Percentiles rank a stretch among this genome's conserved stretches.
phyloP scores from a whole-genome alignment of 2,888 invertebrate species.

The Ormyrus nitidulus region DNA sequence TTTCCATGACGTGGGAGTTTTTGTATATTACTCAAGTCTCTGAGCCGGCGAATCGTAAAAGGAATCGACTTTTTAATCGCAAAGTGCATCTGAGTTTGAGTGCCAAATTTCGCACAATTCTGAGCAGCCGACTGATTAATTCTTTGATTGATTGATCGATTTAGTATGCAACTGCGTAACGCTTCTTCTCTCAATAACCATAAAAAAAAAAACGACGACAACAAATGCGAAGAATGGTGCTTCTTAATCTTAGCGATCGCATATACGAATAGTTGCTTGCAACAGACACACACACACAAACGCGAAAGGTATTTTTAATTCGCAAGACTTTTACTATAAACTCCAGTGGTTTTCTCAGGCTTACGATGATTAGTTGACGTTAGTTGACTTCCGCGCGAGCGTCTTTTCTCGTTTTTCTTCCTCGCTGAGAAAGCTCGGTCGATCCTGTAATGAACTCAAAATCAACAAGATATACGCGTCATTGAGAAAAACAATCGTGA shows the following conservation, averaged over 20 bases:
- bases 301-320: constrained; percentile 18
- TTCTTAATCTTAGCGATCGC: constrained; percentile 22
- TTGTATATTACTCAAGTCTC: constrained; percentile 31
- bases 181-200: constrained; percentile 27
- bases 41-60: constrained; percentile 2
- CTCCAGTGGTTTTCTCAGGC: constrained; percentile 26
- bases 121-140: constrained; percentile 33
- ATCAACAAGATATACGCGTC: constrained; percentile 31
- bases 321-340: constrained; percentile 20
- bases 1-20: constrained; percentile 49
- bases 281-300: neutral
- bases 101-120: constrained; percentile 39
- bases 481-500: constrained; percentile 48
- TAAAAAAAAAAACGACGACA: neutral
- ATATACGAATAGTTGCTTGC: constrained; percentile 5
- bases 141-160: constrained; percentile 25
- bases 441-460: constrained; percentile 24
- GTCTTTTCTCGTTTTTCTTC: constrained; percentile 42
- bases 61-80: constrained; percentile 16
- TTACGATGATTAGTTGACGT: constrained; percentile 22
- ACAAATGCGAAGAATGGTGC: constrained; percentile 11
- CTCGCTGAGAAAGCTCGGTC: constrained; percentile 30
- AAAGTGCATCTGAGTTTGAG: constrained; percentile 32
- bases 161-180: constrained; percentile 11
- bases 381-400: constrained; percentile 12